Percentiles rank a stretch among this genome's conserved stretches.
Evolutionary conservation across 1,140 invertebrate species (phyloP).

Genomic region (Cataglyphis hispanica): DNA sequence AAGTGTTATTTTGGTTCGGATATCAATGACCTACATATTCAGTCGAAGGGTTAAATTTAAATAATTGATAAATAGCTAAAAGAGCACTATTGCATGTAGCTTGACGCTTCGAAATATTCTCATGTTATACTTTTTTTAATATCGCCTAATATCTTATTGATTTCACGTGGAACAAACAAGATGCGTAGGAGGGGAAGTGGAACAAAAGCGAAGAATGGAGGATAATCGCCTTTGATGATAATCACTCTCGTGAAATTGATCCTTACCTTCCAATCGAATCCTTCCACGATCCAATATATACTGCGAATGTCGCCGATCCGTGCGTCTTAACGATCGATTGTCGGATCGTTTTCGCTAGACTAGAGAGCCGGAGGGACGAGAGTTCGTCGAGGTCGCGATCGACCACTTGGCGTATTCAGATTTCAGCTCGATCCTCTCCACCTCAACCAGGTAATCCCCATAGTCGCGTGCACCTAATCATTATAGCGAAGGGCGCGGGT

Average conservation of each 20-base stretch:
- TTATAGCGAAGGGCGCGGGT: slow-evolving; percentile 62
- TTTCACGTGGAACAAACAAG: not conserved
- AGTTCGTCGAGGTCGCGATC: slow-evolving; percentile 52
- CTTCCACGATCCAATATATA: not conserved
- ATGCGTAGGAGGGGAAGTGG: not conserved
- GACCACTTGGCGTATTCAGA: slow-evolving; percentile 65
- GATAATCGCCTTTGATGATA: not conserved
- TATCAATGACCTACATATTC: too few species aligned
- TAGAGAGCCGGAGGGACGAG: slow-evolving; percentile 31
- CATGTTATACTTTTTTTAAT: not conserved
- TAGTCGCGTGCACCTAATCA: slow-evolving; percentile 75
- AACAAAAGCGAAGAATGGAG: not conserved
- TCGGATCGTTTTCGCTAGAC: slow-evolving; percentile 15
- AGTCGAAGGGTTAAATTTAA: not conserved
- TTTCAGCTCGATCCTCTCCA: slow-evolving; percentile 58
- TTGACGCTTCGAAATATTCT: not conserved
- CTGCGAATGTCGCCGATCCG: slow-evolving; percentile 33
- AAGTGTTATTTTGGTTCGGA: too few species aligned
- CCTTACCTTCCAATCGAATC: slow-evolving; percentile 77
- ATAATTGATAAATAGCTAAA: not conserved
- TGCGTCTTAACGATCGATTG: slow-evolving; percentile 32
- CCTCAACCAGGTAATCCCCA: slow-evolving; percentile 69
- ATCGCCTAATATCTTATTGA: slow-evolving; percentile 29
- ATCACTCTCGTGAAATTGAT: slow-evolving; percentile 36
- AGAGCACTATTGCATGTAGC: not conserved